Evolutionary conservation across 2,888 invertebrate genomes (phyloP).

Genomic region (Eupithecia tripunctaria): DNA sequence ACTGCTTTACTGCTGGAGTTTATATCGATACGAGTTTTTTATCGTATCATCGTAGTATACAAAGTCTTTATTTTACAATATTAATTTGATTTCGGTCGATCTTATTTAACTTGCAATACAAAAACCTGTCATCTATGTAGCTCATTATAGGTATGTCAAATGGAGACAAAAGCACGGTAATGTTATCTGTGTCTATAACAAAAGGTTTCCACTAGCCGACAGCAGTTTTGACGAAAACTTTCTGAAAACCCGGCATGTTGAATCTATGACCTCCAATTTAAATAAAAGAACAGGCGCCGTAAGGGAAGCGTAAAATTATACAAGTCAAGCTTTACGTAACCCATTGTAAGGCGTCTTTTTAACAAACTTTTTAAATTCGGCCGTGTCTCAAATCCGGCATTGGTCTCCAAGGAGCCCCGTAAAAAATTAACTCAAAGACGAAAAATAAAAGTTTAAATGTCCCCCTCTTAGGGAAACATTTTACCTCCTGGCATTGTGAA

Average conservation of each 20-base stretch:
- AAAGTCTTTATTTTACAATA: too few species aligned
- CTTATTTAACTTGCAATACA: too few species aligned
- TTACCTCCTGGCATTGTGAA: conserved; percentile 70
- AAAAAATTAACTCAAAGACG: conserved; percentile 80
- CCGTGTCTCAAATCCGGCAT: conserved; percentile 77
- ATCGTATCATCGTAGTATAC: too few species aligned
- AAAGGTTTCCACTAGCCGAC: too few species aligned
- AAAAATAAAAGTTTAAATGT: conserved; percentile 76
- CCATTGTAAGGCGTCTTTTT: conserved; percentile 82
- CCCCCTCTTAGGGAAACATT: conserved; percentile 79
- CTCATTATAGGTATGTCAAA: too few species aligned
- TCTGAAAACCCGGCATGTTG: neutral
- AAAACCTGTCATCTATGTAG: too few species aligned
- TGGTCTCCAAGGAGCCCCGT: conserved; percentile 74
- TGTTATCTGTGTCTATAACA: too few species aligned
- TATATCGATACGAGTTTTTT: too few species aligned
- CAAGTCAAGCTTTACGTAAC: conserved; percentile 73
- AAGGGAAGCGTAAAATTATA: conserved; percentile 76
- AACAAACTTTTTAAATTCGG: conserved; percentile 75
- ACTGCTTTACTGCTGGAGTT: too few species aligned
- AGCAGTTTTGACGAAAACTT: neutral
- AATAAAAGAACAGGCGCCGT: conserved; percentile 52
- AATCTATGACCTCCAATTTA: conserved; percentile 51
- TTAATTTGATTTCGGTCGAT: too few species aligned
- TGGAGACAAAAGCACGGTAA: too few species aligned